A percentile compares a stretch with the other conserved stretches of the same genome.
Evolutionary conservation across 2,797 vertebrate species (phyloP).

Genomic region (Myotis vivesi): DNA sequence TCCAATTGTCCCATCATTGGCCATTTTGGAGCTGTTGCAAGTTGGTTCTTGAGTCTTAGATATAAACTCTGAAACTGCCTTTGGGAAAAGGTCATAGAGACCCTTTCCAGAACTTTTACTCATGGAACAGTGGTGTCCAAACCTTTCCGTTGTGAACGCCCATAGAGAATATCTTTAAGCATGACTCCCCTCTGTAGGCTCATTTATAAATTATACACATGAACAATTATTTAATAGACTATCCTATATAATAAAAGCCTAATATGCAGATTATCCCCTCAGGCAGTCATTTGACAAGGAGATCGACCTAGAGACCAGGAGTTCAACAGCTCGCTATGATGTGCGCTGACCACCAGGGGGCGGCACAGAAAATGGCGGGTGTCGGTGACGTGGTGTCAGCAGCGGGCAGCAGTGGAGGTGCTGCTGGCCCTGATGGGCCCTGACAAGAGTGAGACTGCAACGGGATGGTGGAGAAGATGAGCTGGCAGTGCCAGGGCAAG

Average conservation of each 20-base stretch:
- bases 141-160: background rate
- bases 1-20: background rate
- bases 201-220: background rate
- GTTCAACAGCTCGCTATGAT: too few relatives aligned
- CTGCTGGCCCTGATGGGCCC: too few relatives aligned
- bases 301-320: too few relatives aligned
- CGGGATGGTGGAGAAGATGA: too few relatives aligned
- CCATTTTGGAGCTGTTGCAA: background rate
- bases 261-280: too few relatives aligned
- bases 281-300: too few relatives aligned
- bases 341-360: too few relatives aligned
- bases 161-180: conserved; percentile 26
- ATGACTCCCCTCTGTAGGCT: background rate
- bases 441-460: too few relatives aligned
- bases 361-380: too few relatives aligned
- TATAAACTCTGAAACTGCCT: conserved; percentile 1
- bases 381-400: accelerated
- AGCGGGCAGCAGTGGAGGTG: too few relatives aligned
- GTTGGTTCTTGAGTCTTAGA: background rate
- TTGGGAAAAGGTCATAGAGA: background rate
- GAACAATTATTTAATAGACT: background rate
- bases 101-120: background rate
- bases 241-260: too few relatives aligned
- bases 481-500: too few relatives aligned
- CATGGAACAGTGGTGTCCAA: background rate